These are phyloP conservation scores for Magallana gigas DNA, from an alignment of 1,140 invertebrate genomes.

Conservation along the genomic window DNA sequence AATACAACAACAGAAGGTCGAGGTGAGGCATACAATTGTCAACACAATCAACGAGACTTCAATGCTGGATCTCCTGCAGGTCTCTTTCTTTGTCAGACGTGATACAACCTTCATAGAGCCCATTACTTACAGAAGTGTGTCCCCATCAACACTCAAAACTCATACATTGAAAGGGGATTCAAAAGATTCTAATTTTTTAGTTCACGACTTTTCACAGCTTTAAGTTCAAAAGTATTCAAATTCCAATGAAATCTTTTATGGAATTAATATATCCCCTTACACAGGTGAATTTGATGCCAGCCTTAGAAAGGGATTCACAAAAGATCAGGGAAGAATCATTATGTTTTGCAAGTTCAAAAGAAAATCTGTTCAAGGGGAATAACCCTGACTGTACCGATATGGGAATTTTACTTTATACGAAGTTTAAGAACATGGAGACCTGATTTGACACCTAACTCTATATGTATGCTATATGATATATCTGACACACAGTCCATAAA, in stretches of 20 bases:
- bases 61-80: background rate
- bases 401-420: too few relatives aligned
- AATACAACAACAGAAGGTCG: constrained; percentile 27
- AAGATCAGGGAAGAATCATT: background rate
- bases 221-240: constrained; percentile 13
- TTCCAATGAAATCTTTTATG: constrained; percentile 5
- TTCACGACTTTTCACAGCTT: background rate
- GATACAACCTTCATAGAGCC: background rate
- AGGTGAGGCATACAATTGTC: constrained; percentile 14
- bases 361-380: too few relatives aligned
- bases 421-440: too few relatives aligned
- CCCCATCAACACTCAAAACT: too few relatives aligned
- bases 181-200: background rate
- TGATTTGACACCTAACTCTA: too few relatives aligned
- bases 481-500: too few relatives aligned
- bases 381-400: too few relatives aligned
- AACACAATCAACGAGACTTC: constrained; percentile 14
- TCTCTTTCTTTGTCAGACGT: background rate
- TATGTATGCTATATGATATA: too few relatives aligned
- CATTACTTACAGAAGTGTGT: background rate
- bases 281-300: background rate
- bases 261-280: background rate
- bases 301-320: background rate
- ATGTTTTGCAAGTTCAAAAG: too few relatives aligned
- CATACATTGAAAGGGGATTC: too few relatives aligned